Percentiles rank a stretch among this genome's conserved stretches.
Conservation (phyloP, 2,797 vertebrate genomes). For the Huso huso region DNA sequence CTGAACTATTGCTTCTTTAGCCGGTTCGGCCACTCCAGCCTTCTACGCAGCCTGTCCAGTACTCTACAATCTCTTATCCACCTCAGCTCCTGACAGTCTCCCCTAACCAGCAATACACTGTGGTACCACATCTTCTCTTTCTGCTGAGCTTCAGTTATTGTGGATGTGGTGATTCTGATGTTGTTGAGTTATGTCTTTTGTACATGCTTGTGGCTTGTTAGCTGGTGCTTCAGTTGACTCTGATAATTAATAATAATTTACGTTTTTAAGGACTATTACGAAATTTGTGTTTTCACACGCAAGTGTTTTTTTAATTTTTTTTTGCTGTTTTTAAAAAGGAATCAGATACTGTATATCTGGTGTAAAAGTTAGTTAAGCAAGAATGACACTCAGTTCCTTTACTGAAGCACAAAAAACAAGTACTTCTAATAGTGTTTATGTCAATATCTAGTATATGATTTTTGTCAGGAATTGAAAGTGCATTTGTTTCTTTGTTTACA, state of each 20-base stretch:
- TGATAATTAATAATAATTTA: neutral
- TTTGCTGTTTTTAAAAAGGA: too few relatives aligned
- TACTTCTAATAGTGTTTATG: too few relatives aligned
- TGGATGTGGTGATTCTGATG: neutral
- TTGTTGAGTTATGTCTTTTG: neutral
- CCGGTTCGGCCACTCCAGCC: conserved; percentile 80
- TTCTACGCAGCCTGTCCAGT: conserved; percentile 83
- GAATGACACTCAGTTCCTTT: too few relatives aligned
- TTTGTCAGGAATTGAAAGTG: too few relatives aligned
- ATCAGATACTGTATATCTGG: too few relatives aligned
- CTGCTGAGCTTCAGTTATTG: conserved; percentile 1
- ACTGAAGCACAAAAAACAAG: too few relatives aligned
- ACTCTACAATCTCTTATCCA: conserved; percentile 79
- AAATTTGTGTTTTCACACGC: too few relatives aligned
- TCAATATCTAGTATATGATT: too few relatives aligned
- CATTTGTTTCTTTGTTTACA: too few relatives aligned
- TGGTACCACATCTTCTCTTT: conserved; percentile 74
- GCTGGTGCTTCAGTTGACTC: neutral
- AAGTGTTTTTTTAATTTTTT: too few relatives aligned
- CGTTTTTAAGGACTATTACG: too few relatives aligned
- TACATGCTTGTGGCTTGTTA: neutral
- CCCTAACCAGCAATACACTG: conserved; percentile 88
- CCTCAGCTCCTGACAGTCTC: conserved; percentile 89
- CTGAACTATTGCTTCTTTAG: conserved; percentile 58
- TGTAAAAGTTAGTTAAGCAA: too few relatives aligned